Conservation (phyloP, 2,113 vertebrate species). For the Lichenostomus cassidix region DNA sequence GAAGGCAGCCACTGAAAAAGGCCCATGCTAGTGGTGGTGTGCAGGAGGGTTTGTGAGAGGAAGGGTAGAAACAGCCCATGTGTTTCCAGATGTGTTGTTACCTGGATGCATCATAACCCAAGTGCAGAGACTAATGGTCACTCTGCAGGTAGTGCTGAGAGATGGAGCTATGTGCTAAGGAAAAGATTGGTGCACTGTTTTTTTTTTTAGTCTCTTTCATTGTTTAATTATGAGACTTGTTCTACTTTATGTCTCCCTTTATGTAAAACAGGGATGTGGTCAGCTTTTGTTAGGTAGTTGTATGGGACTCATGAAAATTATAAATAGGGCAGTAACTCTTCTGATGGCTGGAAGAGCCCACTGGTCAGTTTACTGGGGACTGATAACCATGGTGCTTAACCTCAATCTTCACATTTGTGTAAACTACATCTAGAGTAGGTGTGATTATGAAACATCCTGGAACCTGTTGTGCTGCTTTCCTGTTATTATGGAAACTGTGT, state of each 20-base stretch:
- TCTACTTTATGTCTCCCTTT: background rate
- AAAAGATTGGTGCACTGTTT: background rate
- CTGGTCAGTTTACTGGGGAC: background rate
- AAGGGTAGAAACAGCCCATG: background rate
- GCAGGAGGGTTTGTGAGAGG: background rate
- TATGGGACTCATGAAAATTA: background rate
- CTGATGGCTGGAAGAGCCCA: background rate
- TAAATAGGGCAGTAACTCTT: background rate
- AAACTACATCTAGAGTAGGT: background rate
- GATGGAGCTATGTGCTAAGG: background rate
- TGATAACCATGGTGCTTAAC: background rate
- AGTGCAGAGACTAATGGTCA: background rate
- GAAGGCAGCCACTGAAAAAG: background rate
- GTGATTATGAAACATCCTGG: background rate
- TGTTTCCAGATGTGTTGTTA: background rate
- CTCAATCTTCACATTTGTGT: background rate
- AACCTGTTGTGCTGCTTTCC: background rate
- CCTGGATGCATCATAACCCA: background rate
- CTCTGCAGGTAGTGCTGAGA: background rate
- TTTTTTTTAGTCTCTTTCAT: background rate
- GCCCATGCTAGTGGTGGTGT: background rate
- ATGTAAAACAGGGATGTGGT: background rate
- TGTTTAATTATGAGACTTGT: background rate
- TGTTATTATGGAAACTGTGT: background rate
- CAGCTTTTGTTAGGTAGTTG: background rate